A percentile compares a stretch with the other conserved stretches of the same genome.
These are phyloP conservation scores for Allophyes oxyacanthae DNA, from an alignment of 2,888 invertebrate species.

Conservation along the genomic window DNA sequence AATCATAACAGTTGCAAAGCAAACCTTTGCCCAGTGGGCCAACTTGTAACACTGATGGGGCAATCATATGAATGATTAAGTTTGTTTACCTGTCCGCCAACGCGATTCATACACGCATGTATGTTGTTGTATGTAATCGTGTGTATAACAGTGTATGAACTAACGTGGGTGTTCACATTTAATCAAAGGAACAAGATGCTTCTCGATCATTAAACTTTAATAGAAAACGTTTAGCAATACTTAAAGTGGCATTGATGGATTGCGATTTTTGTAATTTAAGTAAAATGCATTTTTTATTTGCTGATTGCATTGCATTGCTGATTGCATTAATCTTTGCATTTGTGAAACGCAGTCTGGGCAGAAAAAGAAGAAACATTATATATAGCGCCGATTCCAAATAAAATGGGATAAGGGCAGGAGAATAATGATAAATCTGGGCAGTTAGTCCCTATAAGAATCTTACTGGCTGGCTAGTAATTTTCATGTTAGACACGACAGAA, in stretches of 20 bases:
- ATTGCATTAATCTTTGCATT: slow-evolving; percentile 17
- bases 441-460: too few relatives aligned
- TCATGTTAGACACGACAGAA: too few relatives aligned
- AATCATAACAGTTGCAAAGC: neutral
- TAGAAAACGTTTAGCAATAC: slow-evolving; percentile 79
- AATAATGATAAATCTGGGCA: too few relatives aligned
- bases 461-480: too few relatives aligned
- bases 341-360: too few relatives aligned
- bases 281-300: slow-evolving; percentile 43
- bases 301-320: slow-evolving; percentile 45
- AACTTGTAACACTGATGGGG: slow-evolving; percentile 61
- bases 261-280: slow-evolving; percentile 59
- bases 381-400: too few relatives aligned
- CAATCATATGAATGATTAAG: slow-evolving; percentile 75
- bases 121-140: slow-evolving; percentile 34
- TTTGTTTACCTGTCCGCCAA: slow-evolving; percentile 80
- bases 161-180: slow-evolving; percentile 78
- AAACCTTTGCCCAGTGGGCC: slow-evolving; percentile 43
- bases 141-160: slow-evolving; percentile 54
- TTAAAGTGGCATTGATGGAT: slow-evolving; percentile 77
- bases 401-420: too few relatives aligned
- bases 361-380: too few relatives aligned
- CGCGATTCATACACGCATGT: slow-evolving; percentile 63
- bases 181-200: slow-evolving; percentile 73
- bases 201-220: slow-evolving; percentile 77